A percentile compares a stretch with the other conserved stretches of the same genome.
Conservation (phyloP, 2,113 vertebrate species). For the Gymnorhina tibicen region DNA sequence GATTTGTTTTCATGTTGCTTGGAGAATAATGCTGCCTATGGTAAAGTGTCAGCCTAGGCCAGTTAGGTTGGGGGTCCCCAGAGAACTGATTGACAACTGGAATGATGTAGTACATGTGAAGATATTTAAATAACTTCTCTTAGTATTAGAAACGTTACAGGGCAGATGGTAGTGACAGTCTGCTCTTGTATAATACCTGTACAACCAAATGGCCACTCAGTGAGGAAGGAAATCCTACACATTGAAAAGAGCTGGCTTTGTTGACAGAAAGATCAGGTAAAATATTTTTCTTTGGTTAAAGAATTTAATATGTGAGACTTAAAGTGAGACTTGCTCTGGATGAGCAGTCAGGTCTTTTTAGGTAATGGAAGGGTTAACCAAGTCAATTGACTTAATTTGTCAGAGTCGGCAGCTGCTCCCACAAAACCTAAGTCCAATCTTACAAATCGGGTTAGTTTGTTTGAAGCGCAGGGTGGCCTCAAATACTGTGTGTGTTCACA, state of each 20-base stretch:
- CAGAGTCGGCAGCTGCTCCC: not conserved
- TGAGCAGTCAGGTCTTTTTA: not conserved
- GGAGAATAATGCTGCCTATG: not conserved
- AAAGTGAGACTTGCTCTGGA: not conserved
- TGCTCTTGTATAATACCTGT: not conserved
- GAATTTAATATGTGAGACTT: not conserved
- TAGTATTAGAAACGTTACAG: not conserved
- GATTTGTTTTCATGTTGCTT: not conserved
- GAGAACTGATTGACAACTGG: not conserved
- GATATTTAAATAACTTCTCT: not conserved
- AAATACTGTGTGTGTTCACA: not conserved
- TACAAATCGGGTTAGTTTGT: not conserved
- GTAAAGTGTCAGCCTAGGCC: not conserved
- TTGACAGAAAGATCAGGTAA: not conserved
- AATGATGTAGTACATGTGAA: fast-evolving
- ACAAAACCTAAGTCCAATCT: not conserved
- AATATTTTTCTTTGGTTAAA: not conserved
- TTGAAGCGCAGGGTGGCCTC: not conserved
- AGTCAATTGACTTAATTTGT: not conserved
- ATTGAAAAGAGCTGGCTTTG: not conserved
- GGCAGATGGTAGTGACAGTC: not conserved
- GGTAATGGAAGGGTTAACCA: not conserved
- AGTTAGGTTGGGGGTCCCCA: not conserved
- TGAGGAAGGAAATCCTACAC: not conserved
- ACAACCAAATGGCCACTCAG: not conserved